phyloP scores from a whole-genome alignment of 2,797 vertebrate genomes.

The Lutjanus argentimaculatus region DNA sequence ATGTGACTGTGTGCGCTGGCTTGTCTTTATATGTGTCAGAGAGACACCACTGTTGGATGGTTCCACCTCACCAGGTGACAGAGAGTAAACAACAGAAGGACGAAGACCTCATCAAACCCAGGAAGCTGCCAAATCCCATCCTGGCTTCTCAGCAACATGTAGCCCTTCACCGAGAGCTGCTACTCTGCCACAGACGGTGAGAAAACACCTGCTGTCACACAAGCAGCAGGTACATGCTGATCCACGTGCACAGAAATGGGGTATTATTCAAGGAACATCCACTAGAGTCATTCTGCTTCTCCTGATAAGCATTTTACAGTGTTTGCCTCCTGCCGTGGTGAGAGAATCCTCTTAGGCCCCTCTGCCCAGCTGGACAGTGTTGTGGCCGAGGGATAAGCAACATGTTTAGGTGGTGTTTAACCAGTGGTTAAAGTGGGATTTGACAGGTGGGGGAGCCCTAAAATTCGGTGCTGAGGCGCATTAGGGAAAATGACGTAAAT shows the following conservation, averaged over 20 bases:
- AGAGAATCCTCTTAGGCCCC: conserved; percentile 44
- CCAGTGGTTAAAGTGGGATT: too few relatives aligned
- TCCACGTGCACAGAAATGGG: background rate
- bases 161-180: conserved; percentile 79
- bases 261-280: background rate
- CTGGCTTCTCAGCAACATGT: conserved; percentile 65
- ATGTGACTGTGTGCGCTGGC: conserved; percentile 2
- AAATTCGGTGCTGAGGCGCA: too few relatives aligned
- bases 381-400: conserved; percentile 35
- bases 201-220: conserved; percentile 23
- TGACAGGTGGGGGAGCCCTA: too few relatives aligned
- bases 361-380: background rate
- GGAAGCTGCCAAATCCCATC: conserved; percentile 72
- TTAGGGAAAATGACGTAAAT: too few relatives aligned
- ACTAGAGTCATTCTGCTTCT: background rate
- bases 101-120: conserved; percentile 71
- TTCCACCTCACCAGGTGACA: conserved; percentile 35
- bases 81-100: conserved; percentile 56
- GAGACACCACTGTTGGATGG: conserved; percentile 39
- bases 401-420: conserved; percentile 49
- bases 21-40: conserved; percentile 46
- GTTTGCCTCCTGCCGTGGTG: background rate
- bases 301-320: background rate
- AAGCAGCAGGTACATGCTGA: background rate
- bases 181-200: conserved; percentile 82